Evolutionary conservation across 2,113 vertebrate genomes (phyloP).

Genomic region (Leptobrachium ailaonicum): DNA sequence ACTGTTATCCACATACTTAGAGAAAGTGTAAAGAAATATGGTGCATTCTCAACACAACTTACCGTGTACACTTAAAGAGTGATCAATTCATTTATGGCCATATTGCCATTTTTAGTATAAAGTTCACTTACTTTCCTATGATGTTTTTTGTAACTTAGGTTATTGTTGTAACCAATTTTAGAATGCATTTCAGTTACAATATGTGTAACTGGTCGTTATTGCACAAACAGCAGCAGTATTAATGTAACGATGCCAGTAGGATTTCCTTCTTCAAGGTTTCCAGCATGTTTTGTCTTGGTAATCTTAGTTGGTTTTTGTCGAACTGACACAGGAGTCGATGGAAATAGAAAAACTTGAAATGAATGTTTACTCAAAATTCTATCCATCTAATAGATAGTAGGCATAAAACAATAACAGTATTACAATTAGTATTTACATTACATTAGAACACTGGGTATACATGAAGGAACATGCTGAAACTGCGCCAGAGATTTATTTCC

Average conservation of each 20-base stretch:
- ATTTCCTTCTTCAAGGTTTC: slow-evolving; percentile 57
- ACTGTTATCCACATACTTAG: slow-evolving; percentile 83
- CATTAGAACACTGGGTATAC: not conserved
- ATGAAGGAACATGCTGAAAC: too few species aligned
- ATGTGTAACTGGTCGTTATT: slow-evolving; percentile 85
- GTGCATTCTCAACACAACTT: slow-evolving; percentile 75
- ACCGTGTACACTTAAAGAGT: slow-evolving; percentile 60
- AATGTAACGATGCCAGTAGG: slow-evolving; percentile 72
- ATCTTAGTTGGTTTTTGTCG: slow-evolving; percentile 20
- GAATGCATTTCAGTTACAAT: slow-evolving; percentile 94
- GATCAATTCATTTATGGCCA: slow-evolving; percentile 70
- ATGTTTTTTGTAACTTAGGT: slow-evolving; percentile 85
- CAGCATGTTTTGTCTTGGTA: slow-evolving; percentile 40
- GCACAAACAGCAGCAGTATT: slow-evolving; percentile 85
- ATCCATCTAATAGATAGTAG: not conserved
- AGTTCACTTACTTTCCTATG: slow-evolving; percentile 77
- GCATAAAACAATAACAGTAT: not conserved
- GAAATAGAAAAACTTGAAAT: slow-evolving; percentile 4
- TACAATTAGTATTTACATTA: not conserved
- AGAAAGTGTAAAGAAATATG: slow-evolving; percentile 77
- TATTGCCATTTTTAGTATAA: slow-evolving; percentile 80
- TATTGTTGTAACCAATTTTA: slow-evolving; percentile 88
- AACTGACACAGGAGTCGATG: slow-evolving; percentile 6
- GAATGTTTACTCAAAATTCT: slow-evolving; percentile 31
- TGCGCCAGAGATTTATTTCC: too few species aligned